Percentiles rank a stretch among this genome's conserved stretches.
These are phyloP conservation scores for Lycaena phlaeas DNA, from an alignment of 2,888 invertebrate genomes.

Conservation along the genomic window DNA sequence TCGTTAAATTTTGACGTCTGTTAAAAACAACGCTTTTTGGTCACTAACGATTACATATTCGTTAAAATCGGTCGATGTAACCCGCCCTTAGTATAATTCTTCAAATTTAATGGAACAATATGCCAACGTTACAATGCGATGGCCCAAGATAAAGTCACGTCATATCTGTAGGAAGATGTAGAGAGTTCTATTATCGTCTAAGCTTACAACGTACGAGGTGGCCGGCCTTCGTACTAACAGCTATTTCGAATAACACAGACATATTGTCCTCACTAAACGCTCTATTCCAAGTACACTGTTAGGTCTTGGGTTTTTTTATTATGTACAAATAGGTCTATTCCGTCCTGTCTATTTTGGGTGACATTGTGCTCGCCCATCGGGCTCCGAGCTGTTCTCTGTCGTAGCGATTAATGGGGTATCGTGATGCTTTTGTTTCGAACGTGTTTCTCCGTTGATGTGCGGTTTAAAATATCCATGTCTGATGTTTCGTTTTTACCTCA, in stretches of 20 bases:
- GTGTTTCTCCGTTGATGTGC: constrained; percentile 2
- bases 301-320: background rate
- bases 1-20: too few relatives aligned
- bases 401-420: constrained; percentile 7
- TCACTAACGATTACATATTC: too few relatives aligned
- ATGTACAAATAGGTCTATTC: background rate
- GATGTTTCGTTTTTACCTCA: too few relatives aligned
- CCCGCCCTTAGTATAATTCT: too few relatives aligned
- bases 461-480: background rate
- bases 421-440: constrained; percentile 4
- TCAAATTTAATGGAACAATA: too few relatives aligned
- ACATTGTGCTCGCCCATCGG: constrained; percentile 9
- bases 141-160: too few relatives aligned
- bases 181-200: constrained; percentile 2
- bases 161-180: background rate
- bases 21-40: too few relatives aligned
- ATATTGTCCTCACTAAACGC: constrained; percentile 9
- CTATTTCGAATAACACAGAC: constrained; percentile 10
- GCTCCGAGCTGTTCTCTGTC: constrained; percentile 6
- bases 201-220: constrained; percentile 5
- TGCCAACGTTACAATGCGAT: too few relatives aligned
- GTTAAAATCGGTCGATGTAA: too few relatives aligned
- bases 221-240: background rate
- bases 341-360: constrained; percentile 11
- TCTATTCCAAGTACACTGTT: too few relatives aligned